phyloP scores from a whole-genome alignment of 23 tunicate genomes.

The Trididemnum miniatum region DNA sequence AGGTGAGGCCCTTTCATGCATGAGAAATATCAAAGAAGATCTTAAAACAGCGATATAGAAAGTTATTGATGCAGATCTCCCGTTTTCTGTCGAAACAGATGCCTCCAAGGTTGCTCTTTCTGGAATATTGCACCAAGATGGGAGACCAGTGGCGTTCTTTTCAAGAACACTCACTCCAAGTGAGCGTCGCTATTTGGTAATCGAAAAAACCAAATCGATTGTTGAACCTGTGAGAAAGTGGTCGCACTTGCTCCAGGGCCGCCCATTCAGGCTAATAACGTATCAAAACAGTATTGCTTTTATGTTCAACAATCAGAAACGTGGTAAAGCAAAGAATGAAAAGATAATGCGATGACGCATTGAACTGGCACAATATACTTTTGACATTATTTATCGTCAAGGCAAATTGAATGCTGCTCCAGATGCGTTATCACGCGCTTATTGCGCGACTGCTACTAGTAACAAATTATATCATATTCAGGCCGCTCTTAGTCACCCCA shows the following conservation, averaged over 20 bases:
- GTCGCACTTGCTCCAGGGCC: not conserved
- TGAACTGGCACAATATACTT: not conserved
- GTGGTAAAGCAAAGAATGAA: not conserved
- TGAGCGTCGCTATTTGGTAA: not conserved
- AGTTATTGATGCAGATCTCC: not conserved
- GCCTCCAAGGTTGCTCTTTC: not conserved
- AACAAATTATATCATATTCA: not conserved
- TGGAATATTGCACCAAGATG: not conserved
- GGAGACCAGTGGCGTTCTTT: not conserved
- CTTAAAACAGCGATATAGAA: not conserved
- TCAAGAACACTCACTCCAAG: not conserved
- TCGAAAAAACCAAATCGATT: not conserved
- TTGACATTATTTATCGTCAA: not conserved
- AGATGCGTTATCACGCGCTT: not conserved
- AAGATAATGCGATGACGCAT: not conserved
- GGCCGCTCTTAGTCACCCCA: not conserved
- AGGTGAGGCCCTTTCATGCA: not conserved
- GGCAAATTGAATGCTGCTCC: not conserved
- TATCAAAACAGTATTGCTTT: not conserved
- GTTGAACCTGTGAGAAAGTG: not conserved
- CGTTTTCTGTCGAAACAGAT: not conserved
- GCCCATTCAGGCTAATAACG: not conserved
- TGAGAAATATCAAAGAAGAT: not conserved
- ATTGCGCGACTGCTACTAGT: not conserved
- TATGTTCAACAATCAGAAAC: not conserved